phyloP scores from a whole-genome alignment of 2,888 invertebrate species.

The Ochropleura leucogaster region DNA sequence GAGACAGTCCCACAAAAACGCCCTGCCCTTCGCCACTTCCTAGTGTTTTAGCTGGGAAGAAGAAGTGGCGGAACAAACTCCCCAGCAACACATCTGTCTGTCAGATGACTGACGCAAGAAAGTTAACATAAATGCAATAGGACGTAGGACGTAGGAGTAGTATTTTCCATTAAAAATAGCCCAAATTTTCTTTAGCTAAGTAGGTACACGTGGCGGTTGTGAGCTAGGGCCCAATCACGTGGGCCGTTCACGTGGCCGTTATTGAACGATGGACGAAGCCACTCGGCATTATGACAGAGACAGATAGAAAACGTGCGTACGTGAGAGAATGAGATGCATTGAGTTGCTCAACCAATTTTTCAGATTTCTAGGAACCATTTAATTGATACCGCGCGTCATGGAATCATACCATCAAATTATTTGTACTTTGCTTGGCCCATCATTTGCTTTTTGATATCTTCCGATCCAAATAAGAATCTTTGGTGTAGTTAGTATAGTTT shows the following conservation, averaged over 20 bases:
- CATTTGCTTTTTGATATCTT: constrained; percentile 4
- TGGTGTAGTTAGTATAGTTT: not conserved
- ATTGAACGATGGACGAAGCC: not conserved
- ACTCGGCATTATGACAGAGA: not conserved
- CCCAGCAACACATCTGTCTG: no score
- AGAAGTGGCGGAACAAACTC: no score
- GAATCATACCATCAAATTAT: not conserved
- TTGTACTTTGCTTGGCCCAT: not conserved
- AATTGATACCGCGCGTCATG: not conserved
- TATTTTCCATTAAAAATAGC: not conserved
- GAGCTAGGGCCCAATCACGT: not conserved
- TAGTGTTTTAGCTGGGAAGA: no score
- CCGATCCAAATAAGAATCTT: not conserved
- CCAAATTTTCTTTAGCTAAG: not conserved
- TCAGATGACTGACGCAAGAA: not conserved
- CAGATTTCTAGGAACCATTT: not conserved
- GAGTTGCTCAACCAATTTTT: not conserved
- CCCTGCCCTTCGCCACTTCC: no score
- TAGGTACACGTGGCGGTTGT: not conserved
- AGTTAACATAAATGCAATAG: not conserved
- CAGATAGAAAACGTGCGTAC: not conserved
- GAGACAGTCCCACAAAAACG: no score
- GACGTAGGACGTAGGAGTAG: no score
- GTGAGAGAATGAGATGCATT: not conserved
- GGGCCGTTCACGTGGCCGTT: not conserved